These are phyloP conservation scores for Siderastrea siderea DNA, from an alignment of 92 coral and sea anemone species.

Conservation along the genomic window DNA sequence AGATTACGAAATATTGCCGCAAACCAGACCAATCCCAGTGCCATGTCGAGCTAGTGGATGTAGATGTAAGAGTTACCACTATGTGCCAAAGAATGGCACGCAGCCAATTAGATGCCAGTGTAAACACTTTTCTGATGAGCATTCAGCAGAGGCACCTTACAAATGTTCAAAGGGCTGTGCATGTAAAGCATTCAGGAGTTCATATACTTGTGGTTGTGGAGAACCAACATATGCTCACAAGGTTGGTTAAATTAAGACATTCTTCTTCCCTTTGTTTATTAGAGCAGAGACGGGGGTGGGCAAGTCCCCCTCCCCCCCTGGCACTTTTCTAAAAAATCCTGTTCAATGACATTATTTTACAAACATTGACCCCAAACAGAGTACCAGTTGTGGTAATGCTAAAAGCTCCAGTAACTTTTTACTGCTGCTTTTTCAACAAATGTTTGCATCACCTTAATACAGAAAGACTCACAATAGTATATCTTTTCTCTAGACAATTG, in stretches of 20 bases:
- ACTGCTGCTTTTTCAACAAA: too few species aligned
- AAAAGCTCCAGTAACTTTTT: too few species aligned
- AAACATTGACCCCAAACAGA: too few species aligned
- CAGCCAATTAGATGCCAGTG: constrained; percentile 99
- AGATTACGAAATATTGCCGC: constrained; percentile 87
- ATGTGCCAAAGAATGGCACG: constrained; percentile 95
- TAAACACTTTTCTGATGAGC: constrained; percentile 94
- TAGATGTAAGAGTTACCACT: constrained; percentile 88
- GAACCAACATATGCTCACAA: constrained; percentile 92
- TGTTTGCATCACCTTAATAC: too few species aligned
- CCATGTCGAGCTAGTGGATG: constrained; percentile 91
- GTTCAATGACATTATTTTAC: too few species aligned
- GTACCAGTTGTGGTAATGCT: too few species aligned
- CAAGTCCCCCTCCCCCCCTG: too few species aligned
- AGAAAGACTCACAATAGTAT: too few species aligned
- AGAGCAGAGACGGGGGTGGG: not conserved
- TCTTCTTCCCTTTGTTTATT: not conserved
- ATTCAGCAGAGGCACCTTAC: constrained; percentile 86
- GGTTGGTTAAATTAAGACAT: constrained; percentile 56
- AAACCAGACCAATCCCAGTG: constrained; percentile 86
- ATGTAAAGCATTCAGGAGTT: constrained; percentile 88
- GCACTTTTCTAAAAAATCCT: too few species aligned
- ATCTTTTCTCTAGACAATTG: constrained; percentile 67
- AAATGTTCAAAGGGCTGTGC: constrained; percentile 92
- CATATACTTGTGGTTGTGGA: constrained; percentile 98